A percentile compares a stretch with the other conserved stretches of the same genome.
phyloP scores from a whole-genome alignment of 1,140 invertebrate genomes.

The Macrobrachium rosenbergii region DNA sequence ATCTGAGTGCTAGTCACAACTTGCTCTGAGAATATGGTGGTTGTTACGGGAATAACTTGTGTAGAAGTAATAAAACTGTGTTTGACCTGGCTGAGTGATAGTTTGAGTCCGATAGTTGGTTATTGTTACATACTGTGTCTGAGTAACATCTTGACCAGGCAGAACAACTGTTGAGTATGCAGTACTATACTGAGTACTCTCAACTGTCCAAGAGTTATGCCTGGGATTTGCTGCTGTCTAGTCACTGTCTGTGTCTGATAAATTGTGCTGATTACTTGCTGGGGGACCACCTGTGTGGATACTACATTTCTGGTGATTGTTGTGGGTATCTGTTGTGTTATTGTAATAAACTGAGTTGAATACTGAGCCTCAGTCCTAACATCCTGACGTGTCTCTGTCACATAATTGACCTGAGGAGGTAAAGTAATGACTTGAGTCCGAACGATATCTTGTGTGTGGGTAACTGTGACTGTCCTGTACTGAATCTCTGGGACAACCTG shows the following conservation, averaged over 20 bases:
- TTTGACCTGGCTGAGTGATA: constrained; percentile 44
- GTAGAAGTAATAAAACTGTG: constrained; percentile 48
- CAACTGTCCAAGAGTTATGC: constrained; percentile 45
- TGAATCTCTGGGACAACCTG: constrained; percentile 23
- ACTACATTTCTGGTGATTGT: constrained; percentile 51
- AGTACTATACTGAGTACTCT: constrained; percentile 54
- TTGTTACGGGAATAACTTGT: constrained; percentile 45
- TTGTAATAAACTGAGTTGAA: constrained; percentile 42
- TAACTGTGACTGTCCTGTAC: constrained; percentile 47
- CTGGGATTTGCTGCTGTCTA: constrained; percentile 51
- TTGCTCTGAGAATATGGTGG: constrained; percentile 50
- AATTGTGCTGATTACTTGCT: constrained; percentile 56
- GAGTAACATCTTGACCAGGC: constrained; percentile 23
- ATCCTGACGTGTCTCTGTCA: constrained; percentile 43
- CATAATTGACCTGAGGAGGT: constrained; percentile 49
- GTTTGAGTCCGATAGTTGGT: constrained; percentile 36
- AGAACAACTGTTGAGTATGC: constrained; percentile 39
- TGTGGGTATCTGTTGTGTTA: constrained; percentile 53
- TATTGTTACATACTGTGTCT: constrained; percentile 6
- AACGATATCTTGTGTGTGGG: constrained; percentile 41
- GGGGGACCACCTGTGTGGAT: constrained; percentile 54
- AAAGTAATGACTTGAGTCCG: constrained; percentile 47
- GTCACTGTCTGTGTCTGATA: constrained; percentile 53
- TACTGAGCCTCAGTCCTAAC: constrained; percentile 47
- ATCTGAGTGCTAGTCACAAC: constrained; percentile 54